Evolutionary conservation across 2,113 vertebrate species (phyloP), one percentile per base, ranked within the genome.

Genomic region (Tachysurus fulvidraco): DNA sequence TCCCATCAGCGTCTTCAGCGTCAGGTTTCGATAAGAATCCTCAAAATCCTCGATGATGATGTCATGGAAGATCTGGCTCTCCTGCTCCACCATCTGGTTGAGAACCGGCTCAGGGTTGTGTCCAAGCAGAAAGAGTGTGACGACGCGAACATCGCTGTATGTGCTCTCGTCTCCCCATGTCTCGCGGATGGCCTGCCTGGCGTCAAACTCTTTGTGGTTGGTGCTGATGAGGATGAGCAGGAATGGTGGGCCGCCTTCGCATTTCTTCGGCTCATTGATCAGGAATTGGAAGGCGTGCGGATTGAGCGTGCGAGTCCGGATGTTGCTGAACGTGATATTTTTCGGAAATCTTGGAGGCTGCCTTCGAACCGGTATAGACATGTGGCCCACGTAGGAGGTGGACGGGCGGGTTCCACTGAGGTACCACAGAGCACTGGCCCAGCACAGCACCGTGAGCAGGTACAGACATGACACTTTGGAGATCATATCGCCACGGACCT

Each of bases 391-490:
- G 83, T 97, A 97, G 77, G 98, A 96, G 19, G 96, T 95, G 92
- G 97, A 97, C 25, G 97, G 97, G 21, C 98, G 97, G 50, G 97
- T 97, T 89, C 97, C 93, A 76, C 97, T 99, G 89, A 99, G 93
- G 93, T 99, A 99, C 98, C 98, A 99, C 89, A 99, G 96, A 92
- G 97, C 98, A 0, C 98, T 99, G 91, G 98, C 98, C 98, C 98
- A 99, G 90, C 98, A 98, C 91, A 99, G 96, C 84, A 99, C 98
- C 44, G 98, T 99, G 95, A 99, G 93, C 90, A 99, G 88, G 41
- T 99, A 99, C 12, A 99, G 92, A 91, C 98, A 99, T 65, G 98
- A 99, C 90, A 99, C 98, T 92, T 99, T 99, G 52, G 98, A 99
- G 95, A 97, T 96, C 98, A 99, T 99, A 93, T 94, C 94, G 93